Base-by-base conservation (phyloP, 2,797 vertebrate genomes). In the Pagetopsis macropterus region DNA sequence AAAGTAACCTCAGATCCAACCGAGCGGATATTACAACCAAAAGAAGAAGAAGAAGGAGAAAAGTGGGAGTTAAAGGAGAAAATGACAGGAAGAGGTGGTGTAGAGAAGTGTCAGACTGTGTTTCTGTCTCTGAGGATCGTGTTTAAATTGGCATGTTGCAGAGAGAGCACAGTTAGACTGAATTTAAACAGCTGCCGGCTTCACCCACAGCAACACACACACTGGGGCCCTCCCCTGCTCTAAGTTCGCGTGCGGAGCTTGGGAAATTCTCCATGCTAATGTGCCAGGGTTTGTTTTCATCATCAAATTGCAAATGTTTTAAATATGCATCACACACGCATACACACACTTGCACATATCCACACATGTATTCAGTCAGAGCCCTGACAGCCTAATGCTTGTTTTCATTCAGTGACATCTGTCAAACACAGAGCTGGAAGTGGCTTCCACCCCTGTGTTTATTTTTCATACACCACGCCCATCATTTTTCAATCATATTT, bases 241-340 rank as follows among this genome's bases (percentile, higher is more conserved):
- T 72, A 88, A 77, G 86, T 83, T 93, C 79, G 94, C 93, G 90
- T 94, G 94, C 88, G 65, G 89, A 93, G 87, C 83, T 37, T 6
- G 72, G 73, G 84, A 92, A 87, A 90, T 93, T 92, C 90, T 93
- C 84, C 67, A 84, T 84, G 86, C 88, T 94, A 92, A 92, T 93
- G 91, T 87, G 88, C 86, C 85, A 91, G 85, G 89, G 87, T 94
- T 92, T 93, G 89, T 94, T 93, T 93, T 94, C 90, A 92, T 94
- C 92, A 92, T 92, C 88, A 91, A 89, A 93, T 91, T 89, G 84
- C 88, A 88, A 90, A 91, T 88, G 84, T 90, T 93, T 94, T 91
- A 93, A 92, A 94, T 91, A 91, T 90, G 89, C 84, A 91, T 88
- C 84, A 83, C 79, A 77, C 82, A 79, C 69, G 31, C 79, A 33